phyloP scores from a whole-genome alignment of 2,797 vertebrate genomes.

The Morelia viridis region DNA sequence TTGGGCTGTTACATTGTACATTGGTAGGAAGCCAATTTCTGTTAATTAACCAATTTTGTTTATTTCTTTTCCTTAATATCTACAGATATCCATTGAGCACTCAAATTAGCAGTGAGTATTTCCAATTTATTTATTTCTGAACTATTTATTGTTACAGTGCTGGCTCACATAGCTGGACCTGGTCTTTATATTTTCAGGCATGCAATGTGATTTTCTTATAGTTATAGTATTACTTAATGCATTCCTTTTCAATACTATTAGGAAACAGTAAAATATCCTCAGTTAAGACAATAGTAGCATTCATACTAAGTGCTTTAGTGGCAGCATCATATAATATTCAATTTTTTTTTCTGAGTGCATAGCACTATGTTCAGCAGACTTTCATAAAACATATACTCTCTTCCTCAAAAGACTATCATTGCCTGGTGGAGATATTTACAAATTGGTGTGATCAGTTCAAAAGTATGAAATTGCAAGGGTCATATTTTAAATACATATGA shows the following conservation, averaged over 20 bases:
- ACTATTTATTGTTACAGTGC: not conserved
- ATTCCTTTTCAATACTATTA: conserved; percentile 25
- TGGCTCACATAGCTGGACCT: not conserved
- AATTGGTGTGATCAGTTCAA: not conserved
- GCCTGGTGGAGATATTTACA: not conserved
- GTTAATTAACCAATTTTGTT: conserved; percentile 71
- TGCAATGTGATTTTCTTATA: conserved; percentile 2
- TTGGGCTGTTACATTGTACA: conserved; percentile 66
- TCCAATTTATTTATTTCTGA: conserved; percentile 49
- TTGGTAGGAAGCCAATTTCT: conserved; percentile 72
- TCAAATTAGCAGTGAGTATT: conserved; percentile 71
- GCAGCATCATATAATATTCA: not conserved
- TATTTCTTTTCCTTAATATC: conserved; percentile 54
- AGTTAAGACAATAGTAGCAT: not conserved
- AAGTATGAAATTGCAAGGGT: not conserved
- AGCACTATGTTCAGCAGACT: not conserved
- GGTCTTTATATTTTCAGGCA: conserved; percentile 40
- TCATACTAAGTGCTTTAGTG: not conserved
- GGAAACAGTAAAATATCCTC: not conserved
- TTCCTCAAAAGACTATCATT: not conserved
- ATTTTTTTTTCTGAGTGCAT: not conserved
- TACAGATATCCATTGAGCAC: conserved; percentile 72
- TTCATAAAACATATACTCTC: not conserved
- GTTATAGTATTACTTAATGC: conserved; percentile 1
- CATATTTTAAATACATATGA: not conserved